Evolutionary conservation across 1,140 invertebrate species (phyloP), one percentile per base, ranked within the genome.

Genomic region (Gonatopus flavifemur): DNA sequence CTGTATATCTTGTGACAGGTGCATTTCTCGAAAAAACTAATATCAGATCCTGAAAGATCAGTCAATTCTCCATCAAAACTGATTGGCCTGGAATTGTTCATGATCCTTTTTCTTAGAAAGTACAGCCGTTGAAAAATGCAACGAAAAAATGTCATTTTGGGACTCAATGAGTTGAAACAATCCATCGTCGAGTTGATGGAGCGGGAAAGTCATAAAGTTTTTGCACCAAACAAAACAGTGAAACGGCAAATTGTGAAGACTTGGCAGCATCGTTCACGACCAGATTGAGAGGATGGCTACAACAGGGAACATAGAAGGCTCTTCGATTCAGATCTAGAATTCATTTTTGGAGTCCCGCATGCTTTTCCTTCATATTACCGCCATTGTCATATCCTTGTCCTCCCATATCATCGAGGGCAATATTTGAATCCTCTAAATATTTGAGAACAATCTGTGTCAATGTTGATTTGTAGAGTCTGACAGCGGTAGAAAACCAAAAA

Each of bases 351-450:
- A 53, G 52, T 8, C 69, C 64, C 35, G 39, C 50, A 38, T 62
- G 51, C 32, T 57, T 57, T 32, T 59, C 66, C 21, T 44, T 45
- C 66, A 70, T 68, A 44, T 67, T 69, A 10, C 49, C 13, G 7
- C 64, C 62, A 56, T 69, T 71, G 33, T 65, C 66, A 49, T 70
- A 70, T 5, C 66, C 59, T 51, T 72, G 67, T 9, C 59, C 64
- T 31, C 66, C 4, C 18, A 28, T 22, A 38, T 48, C 25, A 2
- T 36, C 16, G 9, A 38, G 12, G 13, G 5, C 5, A 9, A 37
- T 24, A 15, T 31, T 13, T 6, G 28, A 7, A 18, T 28, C 15
- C 9, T 28, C 10, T 13, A 48, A 37, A 24, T 16, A 18, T 15
- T 9, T 13, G 5, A 9, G 5, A 8, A 48, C 8, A 38, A 38